A percentile compares a stretch with the other conserved stretches of the same genome.
phyloP scores from a whole-genome alignment of 2,888 invertebrate species.

The Linhomoeus sp. region DNA sequence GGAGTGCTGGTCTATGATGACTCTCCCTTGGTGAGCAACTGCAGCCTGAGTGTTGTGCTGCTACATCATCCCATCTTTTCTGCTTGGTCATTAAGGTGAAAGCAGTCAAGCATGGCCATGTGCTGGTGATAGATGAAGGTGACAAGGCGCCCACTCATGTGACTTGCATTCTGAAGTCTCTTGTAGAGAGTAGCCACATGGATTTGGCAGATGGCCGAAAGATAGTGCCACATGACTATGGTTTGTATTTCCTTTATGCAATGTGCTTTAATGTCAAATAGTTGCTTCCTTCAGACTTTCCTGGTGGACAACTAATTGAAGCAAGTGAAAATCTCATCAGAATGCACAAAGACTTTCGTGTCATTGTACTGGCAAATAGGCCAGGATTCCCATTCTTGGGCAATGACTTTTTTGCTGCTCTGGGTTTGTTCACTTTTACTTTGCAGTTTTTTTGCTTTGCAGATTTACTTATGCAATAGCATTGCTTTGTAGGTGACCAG shows the following conservation, averaged over 20 bases:
- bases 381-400: slow-evolving; percentile 95
- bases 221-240: slow-evolving; percentile 43
- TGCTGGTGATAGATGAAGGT: slow-evolving; percentile 83
- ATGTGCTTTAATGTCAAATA: no score
- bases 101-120: slow-evolving; percentile 67
- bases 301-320: neutral
- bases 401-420: slow-evolving; percentile 27
- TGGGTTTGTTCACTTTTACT: no score
- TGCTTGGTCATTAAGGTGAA: slow-evolving; percentile 30
- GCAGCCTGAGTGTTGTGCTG: no score
- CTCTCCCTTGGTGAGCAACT: slow-evolving; percentile 65
- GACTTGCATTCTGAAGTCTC: slow-evolving; percentile 76
- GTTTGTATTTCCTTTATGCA: no score
- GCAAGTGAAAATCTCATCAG: slow-evolving; percentile 22
- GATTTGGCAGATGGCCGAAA: slow-evolving; percentile 74
- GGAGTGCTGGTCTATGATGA: slow-evolving; percentile 79
- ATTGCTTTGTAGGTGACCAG: slow-evolving; percentile 72
- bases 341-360: slow-evolving; percentile 73
- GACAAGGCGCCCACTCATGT: slow-evolving; percentile 95
- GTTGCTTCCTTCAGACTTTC: no score
- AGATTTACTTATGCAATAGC: no score
- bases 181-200: slow-evolving; percentile 91
- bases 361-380: slow-evolving; percentile 81
- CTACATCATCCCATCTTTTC: no score
- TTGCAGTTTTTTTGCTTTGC: no score